phyloP scores from a whole-genome alignment of 2,113 vertebrate species.

The Romanogobio albipinnatus region DNA sequence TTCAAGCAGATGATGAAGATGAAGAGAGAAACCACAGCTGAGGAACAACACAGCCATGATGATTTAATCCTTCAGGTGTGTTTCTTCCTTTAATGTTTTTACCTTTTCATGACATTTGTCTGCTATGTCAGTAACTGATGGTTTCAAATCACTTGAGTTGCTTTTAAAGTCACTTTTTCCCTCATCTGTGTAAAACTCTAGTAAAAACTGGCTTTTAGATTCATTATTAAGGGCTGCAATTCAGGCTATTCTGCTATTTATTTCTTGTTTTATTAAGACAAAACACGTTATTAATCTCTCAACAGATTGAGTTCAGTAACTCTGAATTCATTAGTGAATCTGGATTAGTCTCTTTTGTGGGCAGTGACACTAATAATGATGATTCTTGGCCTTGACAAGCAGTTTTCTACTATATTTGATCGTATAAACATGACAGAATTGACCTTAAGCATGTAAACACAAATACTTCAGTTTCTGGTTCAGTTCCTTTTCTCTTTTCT shows the following conservation, averaged over 20 bases:
- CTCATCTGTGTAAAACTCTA: background rate
- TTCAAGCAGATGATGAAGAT: background rate
- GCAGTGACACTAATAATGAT: too few species aligned
- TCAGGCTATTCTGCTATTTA: background rate
- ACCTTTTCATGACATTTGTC: background rate
- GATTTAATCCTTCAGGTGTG: background rate
- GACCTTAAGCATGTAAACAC: too few species aligned
- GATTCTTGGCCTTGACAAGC: too few species aligned
- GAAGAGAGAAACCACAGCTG: background rate
- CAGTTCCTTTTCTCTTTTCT: too few species aligned
- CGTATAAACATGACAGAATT: too few species aligned
- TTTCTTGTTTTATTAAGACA: background rate
- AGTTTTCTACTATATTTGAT: too few species aligned
- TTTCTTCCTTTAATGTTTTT: background rate
- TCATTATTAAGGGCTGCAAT: background rate
- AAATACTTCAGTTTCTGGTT: too few species aligned
- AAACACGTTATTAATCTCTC: background rate
- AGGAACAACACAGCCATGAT: background rate
- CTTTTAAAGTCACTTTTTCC: background rate
- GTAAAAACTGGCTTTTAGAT: background rate
- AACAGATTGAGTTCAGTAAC: background rate
- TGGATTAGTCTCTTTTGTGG: too few species aligned
- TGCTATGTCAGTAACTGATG: background rate
- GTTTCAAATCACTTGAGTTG: background rate
- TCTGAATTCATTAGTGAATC: background rate